phyloP scores from a whole-genome alignment of 2,797 vertebrate species.

The Microctenopoma steveboyesi region DNA sequence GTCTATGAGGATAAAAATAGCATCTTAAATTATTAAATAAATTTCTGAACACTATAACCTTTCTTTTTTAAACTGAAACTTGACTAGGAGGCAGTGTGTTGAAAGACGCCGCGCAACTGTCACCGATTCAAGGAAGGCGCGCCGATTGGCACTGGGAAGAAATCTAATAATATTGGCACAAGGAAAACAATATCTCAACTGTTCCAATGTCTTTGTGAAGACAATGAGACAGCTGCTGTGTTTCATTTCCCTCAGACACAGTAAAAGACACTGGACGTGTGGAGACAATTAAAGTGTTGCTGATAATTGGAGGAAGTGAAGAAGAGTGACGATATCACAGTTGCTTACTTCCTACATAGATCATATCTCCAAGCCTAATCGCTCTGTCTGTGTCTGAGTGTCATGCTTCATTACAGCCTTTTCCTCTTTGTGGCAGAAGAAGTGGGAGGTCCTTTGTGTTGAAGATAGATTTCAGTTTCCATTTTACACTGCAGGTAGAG shows the following conservation, averaged over 20 bases:
- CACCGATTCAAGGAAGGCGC: slow-evolving; percentile 36
- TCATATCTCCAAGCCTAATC: slow-evolving; percentile 45
- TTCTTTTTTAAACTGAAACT: slow-evolving; percentile 42
- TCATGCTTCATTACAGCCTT: slow-evolving; percentile 50
- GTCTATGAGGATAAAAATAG: slow-evolving; percentile 50
- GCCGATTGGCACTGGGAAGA: slow-evolving; percentile 34
- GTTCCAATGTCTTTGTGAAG: slow-evolving; percentile 28
- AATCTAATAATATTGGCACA: slow-evolving; percentile 16
- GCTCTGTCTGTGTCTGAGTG: slow-evolving; percentile 41
- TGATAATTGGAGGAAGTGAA: slow-evolving; percentile 54
- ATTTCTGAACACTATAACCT: slow-evolving; percentile 33
- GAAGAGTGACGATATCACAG: slow-evolving; percentile 63
- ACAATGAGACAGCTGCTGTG: slow-evolving; percentile 57
- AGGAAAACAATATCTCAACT: slow-evolving; percentile 21
- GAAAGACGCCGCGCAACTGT: slow-evolving; percentile 19
- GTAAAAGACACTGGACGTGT: slow-evolving; percentile 24
- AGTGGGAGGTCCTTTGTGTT: slow-evolving; percentile 70
- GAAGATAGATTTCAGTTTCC: slow-evolving; percentile 75
- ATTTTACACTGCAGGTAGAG: slow-evolving; percentile 83
- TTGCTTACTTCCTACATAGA: slow-evolving; percentile 59
- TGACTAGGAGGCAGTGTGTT: slow-evolving; percentile 21
- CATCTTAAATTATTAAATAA: slow-evolving; percentile 44
- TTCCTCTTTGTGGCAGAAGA: slow-evolving; percentile 44
- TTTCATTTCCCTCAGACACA: slow-evolving; percentile 46
- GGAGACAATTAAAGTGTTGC: slow-evolving; percentile 26